Base-by-base conservation (phyloP, 2,888 invertebrate species). In the Amiota mariae region DNA sequence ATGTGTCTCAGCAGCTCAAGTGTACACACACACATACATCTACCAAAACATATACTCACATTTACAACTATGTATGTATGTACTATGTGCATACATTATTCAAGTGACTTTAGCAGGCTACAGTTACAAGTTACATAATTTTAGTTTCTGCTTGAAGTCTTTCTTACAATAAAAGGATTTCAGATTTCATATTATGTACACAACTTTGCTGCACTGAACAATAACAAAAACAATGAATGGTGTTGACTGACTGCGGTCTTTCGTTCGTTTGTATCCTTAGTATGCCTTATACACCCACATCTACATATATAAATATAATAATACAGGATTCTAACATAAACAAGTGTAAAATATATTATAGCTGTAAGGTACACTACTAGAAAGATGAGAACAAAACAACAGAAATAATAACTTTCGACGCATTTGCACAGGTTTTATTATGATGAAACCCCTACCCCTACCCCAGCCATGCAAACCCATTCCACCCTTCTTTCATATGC, bases 61-160 rank as follows among this genome's bases (percentile, higher is more conserved):
- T n/a, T n/a, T n/a, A n/a, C n/a, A n/a, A n/a, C n/a, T n/a, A n/a
- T n/a, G 8, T 54, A 54, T 15, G 54, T 54, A 15, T 15, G 15
- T 15, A 54, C 54, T 54, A 54, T 13, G 15, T 18, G 24, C 3
- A 24, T 24, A 24, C 47, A 48, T 48, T 66, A 66, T 68, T 73
- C 86, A 79, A 85, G 76, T 85, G 84, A 75, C 78, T 80, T 78
- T 75, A 77, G 57, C 76, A 76, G 78, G 82, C 85, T 84, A 78
- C 71, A 72, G 85, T 84, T 86, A 84, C 85, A 84, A 86, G 86
- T 86, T 83, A 78, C 18, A 15, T 15, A 15, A 20, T 51, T 51
- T 51, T 51, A 51, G n/a, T 51, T 59, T 59, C 59, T 59, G 20
- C 59, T 59, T 59, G 59, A 18, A 59, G 18, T 59, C 18, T 36